Percentiles rank a stretch among this genome's conserved stretches.
Evolutionary conservation across 2,888 invertebrate genomes (phyloP).

Genomic region (Drosophila limbata): DNA sequence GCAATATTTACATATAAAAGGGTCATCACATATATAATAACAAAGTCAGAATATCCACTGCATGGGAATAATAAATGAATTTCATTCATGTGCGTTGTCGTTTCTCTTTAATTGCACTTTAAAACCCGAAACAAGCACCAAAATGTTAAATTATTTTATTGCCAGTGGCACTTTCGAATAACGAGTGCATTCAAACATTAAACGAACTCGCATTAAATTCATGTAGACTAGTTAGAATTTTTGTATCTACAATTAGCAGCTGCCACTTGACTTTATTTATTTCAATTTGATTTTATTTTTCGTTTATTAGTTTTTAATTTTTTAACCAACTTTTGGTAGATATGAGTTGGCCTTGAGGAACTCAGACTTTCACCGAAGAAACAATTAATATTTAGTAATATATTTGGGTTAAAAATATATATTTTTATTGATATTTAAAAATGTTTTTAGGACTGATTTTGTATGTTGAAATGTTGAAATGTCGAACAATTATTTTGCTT

Average conservation of each 20-base stretch:
- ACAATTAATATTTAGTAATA: background rate
- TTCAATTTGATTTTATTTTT: slow-evolving; percentile 35
- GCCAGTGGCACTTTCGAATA: slow-evolving; percentile 39
- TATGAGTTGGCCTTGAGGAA: background rate
- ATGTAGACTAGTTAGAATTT: slow-evolving; percentile 61
- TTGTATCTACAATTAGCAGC: slow-evolving; percentile 46
- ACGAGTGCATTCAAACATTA: slow-evolving; percentile 40
- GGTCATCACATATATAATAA: background rate
- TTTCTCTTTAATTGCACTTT: slow-evolving; percentile 59
- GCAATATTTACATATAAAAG: background rate
- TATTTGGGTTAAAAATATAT: background rate
- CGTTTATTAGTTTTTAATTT: too few relatives aligned
- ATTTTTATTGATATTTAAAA: background rate
- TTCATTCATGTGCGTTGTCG: slow-evolving; percentile 26
- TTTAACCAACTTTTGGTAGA: too few relatives aligned
- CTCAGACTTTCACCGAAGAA: background rate
- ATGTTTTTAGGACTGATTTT: background rate
- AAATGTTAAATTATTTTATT: slow-evolving; percentile 61
- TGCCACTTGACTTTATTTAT: slow-evolving; percentile 38
- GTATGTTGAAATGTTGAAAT: background rate
- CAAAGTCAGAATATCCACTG: background rate
- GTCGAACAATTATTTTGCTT: background rate
- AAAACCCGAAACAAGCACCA: slow-evolving; percentile 52
- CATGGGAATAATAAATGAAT: slow-evolving; percentile 34
- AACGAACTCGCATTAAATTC: slow-evolving; percentile 27